A percentile compares a stretch with the other conserved stretches of the same genome.
Evolutionary conservation across 2,888 invertebrate species (phyloP).

Genomic region (Tanypteryx hageni): DNA sequence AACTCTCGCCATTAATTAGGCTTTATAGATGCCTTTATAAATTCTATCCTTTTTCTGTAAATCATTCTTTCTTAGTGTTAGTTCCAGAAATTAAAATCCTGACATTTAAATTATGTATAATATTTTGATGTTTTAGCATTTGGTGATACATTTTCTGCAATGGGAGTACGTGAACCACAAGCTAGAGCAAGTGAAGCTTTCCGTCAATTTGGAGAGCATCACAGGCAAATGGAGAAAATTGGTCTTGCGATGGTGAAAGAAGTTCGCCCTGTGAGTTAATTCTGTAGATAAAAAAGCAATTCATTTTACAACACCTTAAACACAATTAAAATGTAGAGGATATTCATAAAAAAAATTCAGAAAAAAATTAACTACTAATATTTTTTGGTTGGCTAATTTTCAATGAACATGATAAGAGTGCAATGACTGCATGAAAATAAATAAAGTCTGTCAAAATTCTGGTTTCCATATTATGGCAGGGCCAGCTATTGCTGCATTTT

Average conservation of each 20-base stretch:
- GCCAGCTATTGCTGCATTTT: too few relatives aligned
- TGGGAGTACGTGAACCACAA: conserved; percentile 97
- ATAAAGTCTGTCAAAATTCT: too few relatives aligned
- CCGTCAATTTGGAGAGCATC: conserved; percentile 95
- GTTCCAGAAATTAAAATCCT: neutral
- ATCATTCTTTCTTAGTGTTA: conserved; percentile 4
- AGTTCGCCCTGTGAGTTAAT: conserved; percentile 89
- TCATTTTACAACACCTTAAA: too few relatives aligned
- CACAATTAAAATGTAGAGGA: neutral
- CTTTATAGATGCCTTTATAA: neutral
- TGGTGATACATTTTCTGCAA: conserved; percentile 95
- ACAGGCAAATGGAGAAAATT: conserved; percentile 92
- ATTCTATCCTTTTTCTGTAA: conserved; percentile 44
- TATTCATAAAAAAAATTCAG: too few relatives aligned
- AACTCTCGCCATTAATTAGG: too few relatives aligned
- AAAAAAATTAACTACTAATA: too few relatives aligned
- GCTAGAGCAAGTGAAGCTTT: conserved; percentile 97
- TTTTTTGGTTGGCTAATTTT: too few relatives aligned
- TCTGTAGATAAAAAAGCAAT: too few relatives aligned
- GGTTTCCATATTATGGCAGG: too few relatives aligned
- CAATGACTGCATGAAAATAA: too few relatives aligned
- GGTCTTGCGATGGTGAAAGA: conserved; percentile 93
- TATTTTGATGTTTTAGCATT: conserved; percentile 79
- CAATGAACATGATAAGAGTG: too few relatives aligned
- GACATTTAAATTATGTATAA: conserved; percentile 69